Evolutionary conservation across 2,888 invertebrate species (phyloP).

Genomic region (Microplitis deprimator): DNA sequence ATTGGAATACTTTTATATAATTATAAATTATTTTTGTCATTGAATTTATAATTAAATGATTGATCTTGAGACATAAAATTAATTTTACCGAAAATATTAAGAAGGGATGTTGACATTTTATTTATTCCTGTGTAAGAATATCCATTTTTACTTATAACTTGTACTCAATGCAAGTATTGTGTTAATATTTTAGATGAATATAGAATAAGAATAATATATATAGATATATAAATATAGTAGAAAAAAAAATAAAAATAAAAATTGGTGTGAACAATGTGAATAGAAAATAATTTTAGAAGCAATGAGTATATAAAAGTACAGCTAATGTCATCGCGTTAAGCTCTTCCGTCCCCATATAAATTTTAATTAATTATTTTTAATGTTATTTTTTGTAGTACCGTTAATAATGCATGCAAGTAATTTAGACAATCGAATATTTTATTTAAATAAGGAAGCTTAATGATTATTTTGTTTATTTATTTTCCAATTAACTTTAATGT

Average conservation of each 20-base stretch:
- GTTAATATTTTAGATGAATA: conserved; percentile 49
- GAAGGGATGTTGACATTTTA: conserved; percentile 56
- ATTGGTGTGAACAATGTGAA: conserved; percentile 69
- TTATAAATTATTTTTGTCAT: neutral
- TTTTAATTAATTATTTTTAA: conserved; percentile 10
- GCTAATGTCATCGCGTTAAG: conserved; percentile 51
- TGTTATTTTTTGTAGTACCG: neutral
- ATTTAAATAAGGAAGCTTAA: conserved; percentile 6
- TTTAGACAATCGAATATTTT: conserved; percentile 31
- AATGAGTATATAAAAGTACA: conserved; percentile 46
- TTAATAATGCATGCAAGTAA: conserved; percentile 23
- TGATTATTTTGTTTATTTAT: neutral
- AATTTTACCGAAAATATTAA: conserved; percentile 8
- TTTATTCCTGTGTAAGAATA: conserved; percentile 63
- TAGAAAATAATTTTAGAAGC: conserved; percentile 55
- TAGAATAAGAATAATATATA: conserved; percentile 38
- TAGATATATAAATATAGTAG: conserved; percentile 60
- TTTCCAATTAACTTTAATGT: neutral
- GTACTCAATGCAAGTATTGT: conserved; percentile 58
- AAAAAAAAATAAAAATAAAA: conserved; percentile 55
- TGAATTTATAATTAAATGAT: neutral
- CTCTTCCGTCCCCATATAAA: conserved; percentile 53
- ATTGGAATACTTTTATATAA: neutral
- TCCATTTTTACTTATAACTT: conserved; percentile 68
- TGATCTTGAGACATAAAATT: neutral